Percentiles rank a stretch among this genome's conserved stretches.
phyloP scores from a whole-genome alignment of 2,797 vertebrate genomes.

The Hippocampus kuda region DNA sequence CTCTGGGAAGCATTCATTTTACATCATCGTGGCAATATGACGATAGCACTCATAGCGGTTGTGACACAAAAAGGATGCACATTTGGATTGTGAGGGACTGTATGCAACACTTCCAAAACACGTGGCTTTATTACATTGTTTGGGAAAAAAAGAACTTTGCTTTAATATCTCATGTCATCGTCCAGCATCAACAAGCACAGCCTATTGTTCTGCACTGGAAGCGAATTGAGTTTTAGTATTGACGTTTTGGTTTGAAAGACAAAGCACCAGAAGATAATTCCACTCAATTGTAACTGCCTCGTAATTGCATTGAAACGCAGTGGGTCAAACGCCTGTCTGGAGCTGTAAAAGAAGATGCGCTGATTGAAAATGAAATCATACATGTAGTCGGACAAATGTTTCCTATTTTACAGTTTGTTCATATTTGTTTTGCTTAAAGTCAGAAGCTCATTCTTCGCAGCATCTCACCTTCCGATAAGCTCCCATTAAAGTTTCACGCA shows the following conservation, averaged over 20 bases:
- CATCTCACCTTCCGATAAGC: slow-evolving; percentile 19
- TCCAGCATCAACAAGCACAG: neutral
- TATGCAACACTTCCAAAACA: slow-evolving; percentile 39
- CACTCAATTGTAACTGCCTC: neutral
- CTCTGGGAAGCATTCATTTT: neutral
- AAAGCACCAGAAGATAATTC: neutral
- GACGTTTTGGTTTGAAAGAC: neutral
- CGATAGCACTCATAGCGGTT: neutral
- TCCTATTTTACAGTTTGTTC: slow-evolving; percentile 1
- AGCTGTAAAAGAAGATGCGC: neutral
- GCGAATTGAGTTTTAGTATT: neutral
- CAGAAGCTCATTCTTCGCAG: neutral
- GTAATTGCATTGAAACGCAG: neutral
- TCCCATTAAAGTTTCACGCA: slow-evolving; percentile 33
- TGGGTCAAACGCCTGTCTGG: neutral
- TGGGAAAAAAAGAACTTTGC: slow-evolving; percentile 19
- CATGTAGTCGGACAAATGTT: neutral
- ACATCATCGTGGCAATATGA: neutral
- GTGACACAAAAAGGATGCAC: neutral
- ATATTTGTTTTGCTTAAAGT: neutral
- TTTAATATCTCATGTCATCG: slow-evolving; percentile 7
- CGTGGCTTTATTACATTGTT: slow-evolving; percentile 51
- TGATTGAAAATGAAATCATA: neutral
- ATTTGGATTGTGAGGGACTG: neutral
- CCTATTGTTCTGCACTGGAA: neutral